phyloP scores from a whole-genome alignment of 1,140 invertebrate genomes.

The Ceratina australensis region DNA sequence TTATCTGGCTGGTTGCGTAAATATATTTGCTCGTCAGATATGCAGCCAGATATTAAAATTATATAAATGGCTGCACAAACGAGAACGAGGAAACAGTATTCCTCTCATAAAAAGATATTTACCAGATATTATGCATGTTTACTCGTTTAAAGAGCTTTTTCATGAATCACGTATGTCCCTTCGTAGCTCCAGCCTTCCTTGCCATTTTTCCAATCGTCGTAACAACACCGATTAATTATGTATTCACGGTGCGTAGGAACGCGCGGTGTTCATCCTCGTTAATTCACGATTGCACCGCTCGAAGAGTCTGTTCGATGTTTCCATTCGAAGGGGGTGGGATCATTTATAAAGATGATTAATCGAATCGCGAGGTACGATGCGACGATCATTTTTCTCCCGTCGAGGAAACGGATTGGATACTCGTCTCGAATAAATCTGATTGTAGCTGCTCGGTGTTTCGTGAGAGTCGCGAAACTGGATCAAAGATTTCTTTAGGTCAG shows the following conservation, averaged over 20 bases:
- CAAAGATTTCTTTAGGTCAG: constrained; percentile 7
- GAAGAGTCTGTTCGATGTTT: background rate
- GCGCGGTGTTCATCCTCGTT: background rate
- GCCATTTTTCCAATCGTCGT: background rate
- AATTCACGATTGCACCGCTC: background rate
- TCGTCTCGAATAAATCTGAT: background rate
- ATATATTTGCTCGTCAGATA: background rate
- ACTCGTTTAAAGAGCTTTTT: too few species aligned
- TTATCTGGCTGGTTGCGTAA: constrained; percentile 8
- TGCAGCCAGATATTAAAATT: background rate
- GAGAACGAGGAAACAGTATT: background rate
- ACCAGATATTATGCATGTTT: too few species aligned
- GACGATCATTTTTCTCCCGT: too few species aligned
- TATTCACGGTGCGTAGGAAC: background rate
- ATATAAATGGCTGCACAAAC: background rate
- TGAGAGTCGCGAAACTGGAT: constrained; percentile 1
- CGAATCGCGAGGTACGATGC: too few species aligned
- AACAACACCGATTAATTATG: constrained; percentile 7
- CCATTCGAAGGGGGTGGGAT: background rate
- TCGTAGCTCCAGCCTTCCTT: too few species aligned
- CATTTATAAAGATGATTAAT: background rate
- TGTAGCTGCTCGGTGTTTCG: background rate
- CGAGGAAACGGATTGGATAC: background rate
- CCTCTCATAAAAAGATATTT: too few species aligned
- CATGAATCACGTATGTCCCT: too few species aligned